These are phyloP conservation scores for Diglossa cyanea DNA, from an alignment of 2,797 vertebrate genomes.

Conservation along the genomic window DNA sequence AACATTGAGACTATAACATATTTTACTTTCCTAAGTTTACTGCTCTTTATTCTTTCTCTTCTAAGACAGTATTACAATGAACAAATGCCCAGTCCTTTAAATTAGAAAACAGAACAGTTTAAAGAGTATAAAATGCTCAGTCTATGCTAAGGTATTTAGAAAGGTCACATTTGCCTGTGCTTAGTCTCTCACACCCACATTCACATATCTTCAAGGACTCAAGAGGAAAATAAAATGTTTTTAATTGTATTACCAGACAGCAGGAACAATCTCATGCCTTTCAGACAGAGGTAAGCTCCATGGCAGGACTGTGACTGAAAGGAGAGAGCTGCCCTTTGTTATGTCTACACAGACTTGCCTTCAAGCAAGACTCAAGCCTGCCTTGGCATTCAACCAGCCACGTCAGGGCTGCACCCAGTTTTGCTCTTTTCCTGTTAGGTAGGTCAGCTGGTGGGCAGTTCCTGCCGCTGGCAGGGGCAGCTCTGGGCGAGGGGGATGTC, in stretches of 20 bases:
- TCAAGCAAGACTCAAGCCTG: not conserved
- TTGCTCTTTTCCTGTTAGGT: not conserved
- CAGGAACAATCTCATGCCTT: not conserved
- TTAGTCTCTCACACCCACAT: not conserved
- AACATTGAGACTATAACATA: not conserved
- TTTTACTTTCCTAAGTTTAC: not conserved
- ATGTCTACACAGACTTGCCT: not conserved
- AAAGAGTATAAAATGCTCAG: not conserved
- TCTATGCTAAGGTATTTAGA: not conserved
- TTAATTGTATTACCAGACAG: not conserved
- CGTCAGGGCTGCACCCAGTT: not conserved
- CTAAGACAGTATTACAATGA: not conserved
- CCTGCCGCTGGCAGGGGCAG: not conserved
- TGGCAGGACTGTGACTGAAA: not conserved
- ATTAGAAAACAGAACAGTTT: not conserved
- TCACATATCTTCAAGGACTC: not conserved
- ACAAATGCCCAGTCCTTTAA: not conserved
- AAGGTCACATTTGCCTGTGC: not conserved
- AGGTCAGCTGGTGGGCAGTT: rapidly evolving
- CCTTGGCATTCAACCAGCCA: not conserved
- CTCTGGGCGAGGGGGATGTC: not conserved
- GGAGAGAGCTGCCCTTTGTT: not conserved
- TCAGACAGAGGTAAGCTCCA: not conserved
- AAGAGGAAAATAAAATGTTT: not conserved
- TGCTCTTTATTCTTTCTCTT: not conserved